phyloP scores from a whole-genome alignment of 2,797 vertebrate species.

The Pipistrellus nathusii region DNA sequence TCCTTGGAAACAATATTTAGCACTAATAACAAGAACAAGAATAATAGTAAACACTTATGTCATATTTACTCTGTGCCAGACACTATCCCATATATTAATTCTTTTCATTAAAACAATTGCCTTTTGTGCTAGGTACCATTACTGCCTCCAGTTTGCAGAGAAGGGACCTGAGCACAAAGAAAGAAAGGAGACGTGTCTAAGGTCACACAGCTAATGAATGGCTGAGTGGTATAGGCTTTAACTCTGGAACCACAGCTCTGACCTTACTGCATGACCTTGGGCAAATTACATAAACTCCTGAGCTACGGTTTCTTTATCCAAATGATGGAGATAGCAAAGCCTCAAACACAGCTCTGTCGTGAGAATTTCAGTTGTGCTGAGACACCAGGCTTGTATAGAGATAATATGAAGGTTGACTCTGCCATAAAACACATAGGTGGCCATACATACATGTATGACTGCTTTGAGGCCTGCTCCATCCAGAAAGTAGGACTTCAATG shows the following conservation, averaged over 20 bases:
- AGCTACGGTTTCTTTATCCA: neutral
- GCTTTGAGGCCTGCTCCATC: neutral
- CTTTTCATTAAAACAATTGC: neutral
- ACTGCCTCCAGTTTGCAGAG: neutral
- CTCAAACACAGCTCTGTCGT: neutral
- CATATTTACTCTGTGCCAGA: neutral
- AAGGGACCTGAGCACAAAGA: neutral
- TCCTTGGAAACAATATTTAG: neutral
- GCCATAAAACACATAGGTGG: rapidly evolving
- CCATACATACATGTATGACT: rapidly evolving
- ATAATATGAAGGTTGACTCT: neutral
- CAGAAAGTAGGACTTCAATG: neutral
- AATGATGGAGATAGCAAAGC: too few relatives aligned
- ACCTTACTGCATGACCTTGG: neutral
- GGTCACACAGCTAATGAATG: neutral
- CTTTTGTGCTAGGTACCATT: neutral
- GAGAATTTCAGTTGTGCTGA: neutral
- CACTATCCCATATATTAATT: neutral
- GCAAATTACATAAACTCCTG: neutral
- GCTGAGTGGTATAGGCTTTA: neutral
- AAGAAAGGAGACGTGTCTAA: neutral
- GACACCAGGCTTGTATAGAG: neutral
- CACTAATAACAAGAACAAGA: neutral
- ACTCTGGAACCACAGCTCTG: slow-evolving; percentile 16
- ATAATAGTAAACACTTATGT: neutral